These are phyloP conservation scores for Oreocharis arfaki DNA, from an alignment of 2,113 vertebrate genomes.

Conservation along the genomic window DNA sequence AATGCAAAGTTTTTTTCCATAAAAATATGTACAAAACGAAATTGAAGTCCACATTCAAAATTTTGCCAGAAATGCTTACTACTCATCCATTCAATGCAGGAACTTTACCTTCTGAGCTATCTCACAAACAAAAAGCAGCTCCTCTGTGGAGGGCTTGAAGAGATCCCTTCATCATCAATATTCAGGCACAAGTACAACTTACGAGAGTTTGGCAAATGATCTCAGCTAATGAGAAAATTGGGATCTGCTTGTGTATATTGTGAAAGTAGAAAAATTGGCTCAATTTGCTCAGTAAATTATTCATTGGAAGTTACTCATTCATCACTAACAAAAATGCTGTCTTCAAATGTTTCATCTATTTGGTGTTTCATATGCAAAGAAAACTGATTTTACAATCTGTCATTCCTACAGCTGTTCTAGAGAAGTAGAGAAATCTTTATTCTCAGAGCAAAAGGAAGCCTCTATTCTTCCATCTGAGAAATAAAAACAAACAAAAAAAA, in stretches of 20 bases:
- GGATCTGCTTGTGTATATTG: neutral
- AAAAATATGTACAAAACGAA: neutral
- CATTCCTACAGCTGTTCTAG: neutral
- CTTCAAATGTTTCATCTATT: neutral
- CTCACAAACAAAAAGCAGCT: neutral
- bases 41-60: neutral
- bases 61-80: neutral
- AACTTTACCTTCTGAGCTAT: neutral
- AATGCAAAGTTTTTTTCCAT: neutral
- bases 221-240: neutral
- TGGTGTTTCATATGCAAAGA: neutral
- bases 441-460: neutral
- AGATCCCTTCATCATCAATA: neutral
- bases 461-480: neutral
- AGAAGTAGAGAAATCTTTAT: neutral
- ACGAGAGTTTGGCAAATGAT: neutral
- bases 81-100: neutral
- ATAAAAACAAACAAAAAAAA: neutral
- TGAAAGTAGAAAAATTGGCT: neutral
- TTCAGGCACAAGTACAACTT: neutral
- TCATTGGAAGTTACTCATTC: neutral
- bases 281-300: constrained; percentile 35
- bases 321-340: neutral
- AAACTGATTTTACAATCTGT: neutral
- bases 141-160: neutral